Evolutionary conservation across 1,140 invertebrate genomes (phyloP).

Genomic region (Coptotermes formosanus): DNA sequence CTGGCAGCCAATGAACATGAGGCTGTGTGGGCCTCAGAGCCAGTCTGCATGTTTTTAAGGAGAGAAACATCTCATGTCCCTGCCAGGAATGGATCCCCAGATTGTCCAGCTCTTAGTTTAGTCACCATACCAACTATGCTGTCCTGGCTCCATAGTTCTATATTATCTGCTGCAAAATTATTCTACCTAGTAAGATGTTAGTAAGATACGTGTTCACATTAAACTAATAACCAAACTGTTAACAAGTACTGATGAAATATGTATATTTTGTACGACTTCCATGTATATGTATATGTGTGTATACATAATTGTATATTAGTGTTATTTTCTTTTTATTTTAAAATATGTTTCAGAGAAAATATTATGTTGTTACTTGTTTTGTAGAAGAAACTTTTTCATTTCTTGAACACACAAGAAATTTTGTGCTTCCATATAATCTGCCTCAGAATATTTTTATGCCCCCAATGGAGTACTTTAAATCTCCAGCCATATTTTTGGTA

Average conservation of each 20-base stretch:
- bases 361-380: not conserved
- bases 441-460: not conserved
- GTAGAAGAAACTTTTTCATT: not conserved
- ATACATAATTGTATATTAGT: not conserved
- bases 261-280: not conserved
- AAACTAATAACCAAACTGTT: not conserved
- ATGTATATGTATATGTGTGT: not conserved
- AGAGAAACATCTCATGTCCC: too few relatives aligned
- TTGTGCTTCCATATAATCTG: constrained; percentile 10
- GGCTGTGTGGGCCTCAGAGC: too few relatives aligned
- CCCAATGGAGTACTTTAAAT: not conserved
- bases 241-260: not conserved
- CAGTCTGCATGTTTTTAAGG: too few relatives aligned
- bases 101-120: too few relatives aligned
- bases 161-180: too few relatives aligned
- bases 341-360: not conserved
- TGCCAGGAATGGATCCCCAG: too few relatives aligned
- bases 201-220: too few relatives aligned
- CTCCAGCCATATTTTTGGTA: not conserved
- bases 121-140: too few relatives aligned
- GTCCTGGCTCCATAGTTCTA: too few relatives aligned
- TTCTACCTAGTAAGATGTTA: too few relatives aligned
- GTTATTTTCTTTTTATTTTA: not conserved
- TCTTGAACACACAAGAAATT: not conserved
- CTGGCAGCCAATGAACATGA: too few relatives aligned